Percentiles rank a stretch among this genome's conserved stretches.
Evolutionary conservation across 2,113 vertebrate species (phyloP).

Genomic region (Scopus umbretta): DNA sequence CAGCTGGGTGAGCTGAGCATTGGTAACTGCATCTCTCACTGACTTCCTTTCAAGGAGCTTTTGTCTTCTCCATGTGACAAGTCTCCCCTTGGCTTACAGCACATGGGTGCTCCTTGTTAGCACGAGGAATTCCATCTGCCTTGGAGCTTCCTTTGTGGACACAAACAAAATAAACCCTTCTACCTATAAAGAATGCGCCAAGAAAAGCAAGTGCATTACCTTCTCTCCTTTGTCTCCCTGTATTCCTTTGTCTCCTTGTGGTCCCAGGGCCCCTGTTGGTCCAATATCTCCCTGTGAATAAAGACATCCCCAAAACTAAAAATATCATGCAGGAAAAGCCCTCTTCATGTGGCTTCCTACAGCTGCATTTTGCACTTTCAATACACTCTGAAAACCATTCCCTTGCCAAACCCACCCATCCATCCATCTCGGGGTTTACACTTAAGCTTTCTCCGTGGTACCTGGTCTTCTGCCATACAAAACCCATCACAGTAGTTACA

Average conservation of each 20-base stretch:
- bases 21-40: fast-evolving
- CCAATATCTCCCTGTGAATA: conserved; percentile 80
- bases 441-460: neutral
- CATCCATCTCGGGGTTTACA: neutral
- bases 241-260: conserved; percentile 77
- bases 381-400: neutral
- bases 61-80: neutral
- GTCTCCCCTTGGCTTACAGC: neutral
- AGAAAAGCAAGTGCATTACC: conserved; percentile 49
- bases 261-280: conserved; percentile 72
- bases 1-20: neutral
- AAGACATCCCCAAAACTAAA: neutral
- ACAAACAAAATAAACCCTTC: neutral
- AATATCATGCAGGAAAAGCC: neutral
- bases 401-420: neutral
- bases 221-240: conserved; percentile 85
- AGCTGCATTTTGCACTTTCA: neutral
- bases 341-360: fast-evolving
- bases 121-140: neutral
- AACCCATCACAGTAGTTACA: neutral
- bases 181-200: neutral
- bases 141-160: neutral
- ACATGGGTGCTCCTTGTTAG: neutral
- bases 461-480: neutral
- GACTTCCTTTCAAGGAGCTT: neutral